A percentile compares a stretch with the other conserved stretches of the same genome.
Evolutionary conservation across 2,888 invertebrate species (phyloP).

Genomic region (Lasioglossum villosulum): DNA sequence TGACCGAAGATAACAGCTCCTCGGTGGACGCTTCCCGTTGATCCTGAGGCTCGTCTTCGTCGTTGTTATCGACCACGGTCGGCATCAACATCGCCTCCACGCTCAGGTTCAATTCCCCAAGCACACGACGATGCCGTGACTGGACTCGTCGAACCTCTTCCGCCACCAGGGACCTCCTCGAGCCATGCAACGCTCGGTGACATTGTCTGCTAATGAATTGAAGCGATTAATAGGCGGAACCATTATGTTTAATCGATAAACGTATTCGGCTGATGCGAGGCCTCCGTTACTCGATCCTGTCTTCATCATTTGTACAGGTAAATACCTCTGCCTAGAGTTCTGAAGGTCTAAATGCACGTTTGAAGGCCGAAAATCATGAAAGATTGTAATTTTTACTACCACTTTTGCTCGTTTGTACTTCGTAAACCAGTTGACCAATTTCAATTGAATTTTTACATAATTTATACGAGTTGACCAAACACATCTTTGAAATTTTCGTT

Average conservation of each 20-base stretch:
- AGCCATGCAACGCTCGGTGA: conserved; percentile 79
- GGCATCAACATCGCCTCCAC: conserved; percentile 97
- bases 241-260: neutral
- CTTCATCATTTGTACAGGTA: neutral
- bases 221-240: conserved; percentile 15
- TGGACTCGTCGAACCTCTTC: conserved; percentile 94
- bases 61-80: conserved; percentile 85
- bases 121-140: conserved; percentile 92
- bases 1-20: conserved; percentile 88
- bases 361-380: no score
- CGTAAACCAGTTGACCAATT: no score
- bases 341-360: no score
- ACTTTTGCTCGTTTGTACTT: no score
- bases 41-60: conserved; percentile 82
- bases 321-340: neutral
- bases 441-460: no score
- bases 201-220: conserved; percentile 78
- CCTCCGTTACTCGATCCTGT: neutral
- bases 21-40: conserved; percentile 85
- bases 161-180: conserved; percentile 87
- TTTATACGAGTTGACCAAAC: no score
- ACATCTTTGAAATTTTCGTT: no score
- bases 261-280: neutral
- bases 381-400: no score
- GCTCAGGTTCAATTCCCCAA: conserved; percentile 94